phyloP scores from a whole-genome alignment of 2,888 invertebrate species.

The Campopleginae sp. region DNA sequence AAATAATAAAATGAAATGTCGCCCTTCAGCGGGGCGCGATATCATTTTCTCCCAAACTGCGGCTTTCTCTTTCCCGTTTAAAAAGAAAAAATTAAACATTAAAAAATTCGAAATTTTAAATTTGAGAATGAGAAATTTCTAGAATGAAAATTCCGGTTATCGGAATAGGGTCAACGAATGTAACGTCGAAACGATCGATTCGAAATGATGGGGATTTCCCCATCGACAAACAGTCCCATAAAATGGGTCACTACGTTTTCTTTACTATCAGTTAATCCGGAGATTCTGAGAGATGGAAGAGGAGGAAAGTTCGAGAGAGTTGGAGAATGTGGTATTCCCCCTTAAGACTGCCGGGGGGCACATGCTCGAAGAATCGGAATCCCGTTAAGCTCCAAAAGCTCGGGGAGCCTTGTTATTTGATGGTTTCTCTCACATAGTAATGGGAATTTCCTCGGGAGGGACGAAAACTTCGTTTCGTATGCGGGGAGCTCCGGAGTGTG shows the following conservation, averaged over 20 bases:
- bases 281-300: not conserved
- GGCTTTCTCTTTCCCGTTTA: conserved; percentile 36
- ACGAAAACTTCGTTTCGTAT: not conserved
- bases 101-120: not conserved
- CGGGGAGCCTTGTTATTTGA: not conserved
- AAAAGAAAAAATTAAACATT: too few species aligned
- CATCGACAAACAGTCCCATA: not conserved
- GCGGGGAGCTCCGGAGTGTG: not conserved
- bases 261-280: conserved; percentile 1
- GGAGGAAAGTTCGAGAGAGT: conserved; percentile 10
- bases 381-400: conserved; percentile 41
- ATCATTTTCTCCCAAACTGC: conserved; percentile 11
- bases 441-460: conserved; percentile 18
- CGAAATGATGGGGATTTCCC: not conserved
- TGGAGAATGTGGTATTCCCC: not conserved
- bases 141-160: too few species aligned
- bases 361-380: conserved; percentile 42
- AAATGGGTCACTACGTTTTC: conserved; percentile 5
- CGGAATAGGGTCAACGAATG: too few species aligned
- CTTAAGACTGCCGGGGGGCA: conserved; percentile 23
- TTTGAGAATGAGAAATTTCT: too few species aligned
- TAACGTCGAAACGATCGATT: not conserved
- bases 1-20: not conserved
- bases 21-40: conserved; percentile 17
- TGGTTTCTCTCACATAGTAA: conserved; percentile 19